Conservation (phyloP, 2,797 vertebrate genomes). For the Centropyge bicolor region DNA sequence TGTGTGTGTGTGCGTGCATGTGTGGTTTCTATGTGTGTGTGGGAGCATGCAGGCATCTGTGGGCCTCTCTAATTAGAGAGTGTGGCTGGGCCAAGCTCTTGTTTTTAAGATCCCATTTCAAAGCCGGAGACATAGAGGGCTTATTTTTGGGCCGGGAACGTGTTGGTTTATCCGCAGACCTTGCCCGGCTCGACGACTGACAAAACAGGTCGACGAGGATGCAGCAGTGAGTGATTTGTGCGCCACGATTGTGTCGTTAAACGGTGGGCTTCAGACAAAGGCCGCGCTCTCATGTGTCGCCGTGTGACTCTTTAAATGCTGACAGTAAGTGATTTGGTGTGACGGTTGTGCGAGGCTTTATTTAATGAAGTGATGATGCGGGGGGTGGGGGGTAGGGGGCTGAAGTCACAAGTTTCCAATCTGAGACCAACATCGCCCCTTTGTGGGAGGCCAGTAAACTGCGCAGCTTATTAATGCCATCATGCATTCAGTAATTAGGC, state of each 20-base stretch:
- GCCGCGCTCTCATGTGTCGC: conserved; percentile 37
- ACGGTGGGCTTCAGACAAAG: conserved; percentile 60
- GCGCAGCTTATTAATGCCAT: conserved; percentile 48
- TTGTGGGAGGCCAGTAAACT: conserved; percentile 34
- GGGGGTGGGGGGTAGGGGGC: neutral
- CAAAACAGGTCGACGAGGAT: conserved; percentile 43
- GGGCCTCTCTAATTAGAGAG: conserved; percentile 84
- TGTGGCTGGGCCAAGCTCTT: conserved; percentile 75
- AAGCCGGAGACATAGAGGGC: conserved; percentile 75
- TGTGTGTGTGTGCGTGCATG: conserved; percentile 25
- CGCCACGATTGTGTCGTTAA: conserved; percentile 1
- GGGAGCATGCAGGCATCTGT: conserved; percentile 69
- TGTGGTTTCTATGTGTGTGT: conserved; percentile 43
- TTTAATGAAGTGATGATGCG: conserved; percentile 54
- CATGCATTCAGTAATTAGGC: conserved; percentile 53
- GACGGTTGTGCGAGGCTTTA: conserved; percentile 51
- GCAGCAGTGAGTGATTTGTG: conserved; percentile 34
- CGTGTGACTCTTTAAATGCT: conserved; percentile 48
- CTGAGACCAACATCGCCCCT: conserved; percentile 61
- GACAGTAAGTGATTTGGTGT: conserved; percentile 54
- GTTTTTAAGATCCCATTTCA: conserved; percentile 84
- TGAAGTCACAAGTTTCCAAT: conserved; percentile 3
- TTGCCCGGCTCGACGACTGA: conserved; percentile 51
- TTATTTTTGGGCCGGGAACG: conserved; percentile 79
- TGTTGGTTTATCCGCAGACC: conserved; percentile 75